phyloP scores from a whole-genome alignment of 2,797 vertebrate species.

The Myotis pilosus region DNA sequence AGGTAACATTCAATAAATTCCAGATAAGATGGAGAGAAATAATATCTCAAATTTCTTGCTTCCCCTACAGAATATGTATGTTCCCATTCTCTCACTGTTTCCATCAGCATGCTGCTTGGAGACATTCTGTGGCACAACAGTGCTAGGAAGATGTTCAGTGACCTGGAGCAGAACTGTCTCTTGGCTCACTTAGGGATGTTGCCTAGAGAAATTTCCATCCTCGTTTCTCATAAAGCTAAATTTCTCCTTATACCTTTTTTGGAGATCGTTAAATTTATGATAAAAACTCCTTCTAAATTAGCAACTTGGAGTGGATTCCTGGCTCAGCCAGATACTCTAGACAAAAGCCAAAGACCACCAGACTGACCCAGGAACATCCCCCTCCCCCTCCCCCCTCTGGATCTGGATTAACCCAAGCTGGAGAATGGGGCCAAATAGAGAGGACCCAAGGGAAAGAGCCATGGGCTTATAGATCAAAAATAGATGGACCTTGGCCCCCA shows the following conservation, averaged over 20 bases:
- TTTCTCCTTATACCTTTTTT: background rate
- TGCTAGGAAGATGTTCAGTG: background rate
- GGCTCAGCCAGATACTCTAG: background rate
- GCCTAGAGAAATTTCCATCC: background rate
- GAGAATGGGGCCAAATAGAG: background rate
- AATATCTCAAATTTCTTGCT: background rate
- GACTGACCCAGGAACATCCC: background rate
- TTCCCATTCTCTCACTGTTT: background rate
- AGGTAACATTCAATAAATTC: constrained; percentile 42
- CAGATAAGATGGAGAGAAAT: background rate
- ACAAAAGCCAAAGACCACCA: background rate
- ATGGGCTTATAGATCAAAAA: background rate
- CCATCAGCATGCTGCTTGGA: background rate
- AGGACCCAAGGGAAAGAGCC: background rate
- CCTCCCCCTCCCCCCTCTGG: background rate
- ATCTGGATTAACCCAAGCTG: background rate
- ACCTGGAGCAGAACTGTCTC: background rate
- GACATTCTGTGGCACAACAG: background rate
- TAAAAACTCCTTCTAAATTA: background rate
- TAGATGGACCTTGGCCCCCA: background rate
- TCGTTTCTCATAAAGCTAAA: background rate
- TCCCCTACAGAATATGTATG: background rate
- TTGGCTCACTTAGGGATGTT: background rate
- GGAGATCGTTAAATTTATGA: background rate
- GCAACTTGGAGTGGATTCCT: background rate